Evolutionary conservation across 2,797 vertebrate species (phyloP).

Genomic region (Cryptoprocta ferox): DNA sequence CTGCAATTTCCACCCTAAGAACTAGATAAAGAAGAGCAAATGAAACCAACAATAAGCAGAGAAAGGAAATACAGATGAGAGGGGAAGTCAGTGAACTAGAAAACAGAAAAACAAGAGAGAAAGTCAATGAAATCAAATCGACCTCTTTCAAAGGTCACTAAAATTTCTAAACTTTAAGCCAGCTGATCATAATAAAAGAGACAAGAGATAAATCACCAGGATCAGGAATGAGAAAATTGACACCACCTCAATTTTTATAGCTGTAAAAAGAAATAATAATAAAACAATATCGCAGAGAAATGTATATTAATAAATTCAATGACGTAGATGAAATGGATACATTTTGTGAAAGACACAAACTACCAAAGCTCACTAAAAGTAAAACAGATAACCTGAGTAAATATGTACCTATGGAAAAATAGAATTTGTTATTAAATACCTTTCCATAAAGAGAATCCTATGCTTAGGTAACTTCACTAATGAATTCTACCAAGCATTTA

Average conservation of each 20-base stretch:
- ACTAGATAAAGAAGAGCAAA: background rate
- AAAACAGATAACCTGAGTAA: background rate
- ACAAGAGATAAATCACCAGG: background rate
- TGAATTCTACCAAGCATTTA: background rate
- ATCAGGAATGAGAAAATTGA: background rate
- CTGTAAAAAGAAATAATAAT: background rate
- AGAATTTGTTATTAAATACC: background rate
- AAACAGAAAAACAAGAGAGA: background rate
- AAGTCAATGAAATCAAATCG: background rate
- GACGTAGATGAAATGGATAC: background rate
- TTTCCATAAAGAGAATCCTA: background rate
- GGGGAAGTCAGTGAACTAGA: background rate
- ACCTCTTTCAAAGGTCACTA: background rate
- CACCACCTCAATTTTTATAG: background rate
- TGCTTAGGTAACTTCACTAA: no score
- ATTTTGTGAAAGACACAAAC: background rate
- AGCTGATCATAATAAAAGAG: background rate
- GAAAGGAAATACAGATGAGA: background rate
- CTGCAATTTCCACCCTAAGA: background rate
- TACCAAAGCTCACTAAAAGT: background rate
- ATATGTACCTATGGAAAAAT: background rate
- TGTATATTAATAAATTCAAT: background rate
- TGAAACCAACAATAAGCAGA: background rate
- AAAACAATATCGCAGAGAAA: background rate
- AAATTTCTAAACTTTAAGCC: background rate